Percentiles rank a stretch among this genome's conserved stretches.
phyloP scores from a whole-genome alignment of 1,140 invertebrate species.

The Nebria ingens region DNA sequence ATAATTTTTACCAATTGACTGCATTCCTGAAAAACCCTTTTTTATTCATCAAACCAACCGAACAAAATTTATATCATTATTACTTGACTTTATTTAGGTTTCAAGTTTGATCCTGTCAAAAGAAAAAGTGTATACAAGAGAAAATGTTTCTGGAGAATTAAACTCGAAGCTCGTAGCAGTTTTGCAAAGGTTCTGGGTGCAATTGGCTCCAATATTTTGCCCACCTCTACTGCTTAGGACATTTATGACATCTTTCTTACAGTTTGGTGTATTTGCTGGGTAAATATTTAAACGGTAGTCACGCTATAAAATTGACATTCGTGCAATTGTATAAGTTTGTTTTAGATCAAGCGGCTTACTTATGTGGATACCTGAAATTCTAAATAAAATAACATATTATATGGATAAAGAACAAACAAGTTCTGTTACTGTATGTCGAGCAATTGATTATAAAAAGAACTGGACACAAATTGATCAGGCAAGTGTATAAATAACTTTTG shows the following conservation, averaged over 20 bases:
- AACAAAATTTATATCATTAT: too few relatives aligned
- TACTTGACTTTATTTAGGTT: too few relatives aligned
- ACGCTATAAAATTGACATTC: not conserved
- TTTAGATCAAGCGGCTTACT: slow-evolving; percentile 30
- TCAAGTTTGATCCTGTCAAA: too few relatives aligned
- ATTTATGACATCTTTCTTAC: slow-evolving; percentile 42
- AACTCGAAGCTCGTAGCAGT: too few relatives aligned
- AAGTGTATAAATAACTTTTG: too few relatives aligned
- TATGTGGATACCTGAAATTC: slow-evolving; percentile 44
- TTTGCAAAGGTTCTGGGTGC: slow-evolving; percentile 30
- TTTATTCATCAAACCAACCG: too few relatives aligned
- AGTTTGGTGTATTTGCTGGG: slow-evolving; percentile 43
- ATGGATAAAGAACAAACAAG: slow-evolving; percentile 14
- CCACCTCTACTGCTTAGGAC: slow-evolving; percentile 40
- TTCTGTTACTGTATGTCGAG: slow-evolving; percentile 22
- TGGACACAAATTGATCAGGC: too few relatives aligned
- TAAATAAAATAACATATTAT: slow-evolving; percentile 35
- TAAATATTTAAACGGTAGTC: slow-evolving; percentile 20
- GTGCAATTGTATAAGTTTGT: not conserved
- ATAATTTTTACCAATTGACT: too few relatives aligned
- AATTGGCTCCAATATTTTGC: slow-evolving; percentile 40
- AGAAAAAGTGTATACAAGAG: too few relatives aligned
- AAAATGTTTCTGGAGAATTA: too few relatives aligned
- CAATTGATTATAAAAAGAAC: too few relatives aligned
- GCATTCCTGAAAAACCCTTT: too few relatives aligned